These are phyloP conservation scores for Bettongia penicillata DNA, from an alignment of 2,113 vertebrate species.

Conservation along the genomic window DNA sequence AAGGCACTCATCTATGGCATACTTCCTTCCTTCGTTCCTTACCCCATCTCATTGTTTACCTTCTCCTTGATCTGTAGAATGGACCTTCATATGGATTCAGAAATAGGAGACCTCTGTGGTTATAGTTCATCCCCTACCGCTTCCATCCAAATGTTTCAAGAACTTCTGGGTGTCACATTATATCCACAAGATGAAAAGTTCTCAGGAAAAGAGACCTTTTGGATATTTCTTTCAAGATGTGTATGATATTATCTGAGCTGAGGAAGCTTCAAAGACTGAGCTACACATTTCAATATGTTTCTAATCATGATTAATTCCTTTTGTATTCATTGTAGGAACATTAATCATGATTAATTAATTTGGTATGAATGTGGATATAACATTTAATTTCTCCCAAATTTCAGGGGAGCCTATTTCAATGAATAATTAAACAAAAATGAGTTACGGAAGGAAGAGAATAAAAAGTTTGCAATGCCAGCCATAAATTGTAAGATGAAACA, in stretches of 20 bases:
- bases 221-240: neutral
- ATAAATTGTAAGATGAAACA: constrained; percentile 62
- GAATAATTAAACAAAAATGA: constrained; percentile 74
- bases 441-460: constrained; percentile 54
- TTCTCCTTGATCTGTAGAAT: neutral
- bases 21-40: neutral
- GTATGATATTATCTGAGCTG: neutral
- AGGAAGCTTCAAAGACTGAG: constrained; percentile 58
- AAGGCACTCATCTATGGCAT: neutral
- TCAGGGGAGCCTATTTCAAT: constrained; percentile 73
- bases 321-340: constrained; percentile 77
- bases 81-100: neutral
- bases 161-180: neutral
- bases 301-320: constrained; percentile 80
- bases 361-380: constrained; percentile 74
- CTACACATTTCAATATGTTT: constrained; percentile 72
- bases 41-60: neutral
- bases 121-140: constrained; percentile 20
- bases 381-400: constrained; percentile 79
- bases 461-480: constrained; percentile 53
- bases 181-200: neutral
- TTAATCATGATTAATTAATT: constrained; percentile 82
- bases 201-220: neutral
- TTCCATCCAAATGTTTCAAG: neutral
- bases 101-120: neutral